phyloP scores from a whole-genome alignment of 2,113 vertebrate genomes.

The Trematomus loennbergii region DNA sequence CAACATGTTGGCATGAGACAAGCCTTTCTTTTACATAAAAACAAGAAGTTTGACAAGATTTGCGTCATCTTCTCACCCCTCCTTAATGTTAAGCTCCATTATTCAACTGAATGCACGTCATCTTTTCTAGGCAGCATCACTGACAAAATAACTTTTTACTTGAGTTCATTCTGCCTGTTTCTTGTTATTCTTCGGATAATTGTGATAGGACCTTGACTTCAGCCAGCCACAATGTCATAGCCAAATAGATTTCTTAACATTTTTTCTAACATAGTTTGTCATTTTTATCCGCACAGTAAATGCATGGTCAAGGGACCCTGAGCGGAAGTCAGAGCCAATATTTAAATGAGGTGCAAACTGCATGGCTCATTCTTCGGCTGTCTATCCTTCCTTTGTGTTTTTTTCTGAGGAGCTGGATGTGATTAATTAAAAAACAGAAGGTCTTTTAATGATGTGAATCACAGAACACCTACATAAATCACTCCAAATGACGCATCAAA shows the following conservation, averaged over 20 bases:
- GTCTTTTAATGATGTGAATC: neutral
- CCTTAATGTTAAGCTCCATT: neutral
- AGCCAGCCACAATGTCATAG: neutral
- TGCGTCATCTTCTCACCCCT: neutral
- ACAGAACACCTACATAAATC: neutral
- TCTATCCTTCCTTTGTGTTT: neutral
- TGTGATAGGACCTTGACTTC: neutral
- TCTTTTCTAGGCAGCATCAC: neutral
- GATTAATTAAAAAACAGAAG: neutral
- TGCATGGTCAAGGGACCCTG: neutral
- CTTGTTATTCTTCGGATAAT: neutral
- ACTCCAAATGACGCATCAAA: neutral
- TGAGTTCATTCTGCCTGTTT: neutral
- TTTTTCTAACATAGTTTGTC: neutral
- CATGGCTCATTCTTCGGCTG: neutral
- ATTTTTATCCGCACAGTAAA: neutral
- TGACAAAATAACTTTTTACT: slow-evolving; percentile 11
- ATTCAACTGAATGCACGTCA: neutral
- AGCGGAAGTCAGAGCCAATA: neutral
- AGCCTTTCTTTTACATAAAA: neutral
- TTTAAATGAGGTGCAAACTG: neutral
- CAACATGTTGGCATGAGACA: slow-evolving; percentile 14
- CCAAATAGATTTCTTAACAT: neutral
- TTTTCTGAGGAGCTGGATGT: neutral
- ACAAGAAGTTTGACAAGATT: neutral